These are phyloP conservation scores for Colletes latitarsis DNA, from an alignment of 1,140 invertebrate species.

Conservation along the genomic window DNA sequence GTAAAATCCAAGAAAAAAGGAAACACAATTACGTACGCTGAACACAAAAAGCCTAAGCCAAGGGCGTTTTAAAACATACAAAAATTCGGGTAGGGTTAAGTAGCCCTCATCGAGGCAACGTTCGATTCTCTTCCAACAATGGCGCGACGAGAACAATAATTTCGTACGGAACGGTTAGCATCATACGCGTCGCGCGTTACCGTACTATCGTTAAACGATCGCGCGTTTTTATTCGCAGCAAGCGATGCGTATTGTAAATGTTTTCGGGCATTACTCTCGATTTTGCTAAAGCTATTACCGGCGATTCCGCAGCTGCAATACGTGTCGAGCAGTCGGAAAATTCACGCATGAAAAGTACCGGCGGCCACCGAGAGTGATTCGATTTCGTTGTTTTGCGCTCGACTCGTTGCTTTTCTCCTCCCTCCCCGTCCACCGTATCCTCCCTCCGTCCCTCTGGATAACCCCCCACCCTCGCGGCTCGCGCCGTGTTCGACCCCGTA, in stretches of 20 bases:
- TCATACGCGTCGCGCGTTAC: conserved; percentile 40
- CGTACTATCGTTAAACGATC: conserved; percentile 39
- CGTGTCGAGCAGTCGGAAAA: conserved; percentile 71
- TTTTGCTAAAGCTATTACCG: conserved; percentile 68
- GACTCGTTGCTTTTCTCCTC: conserved; percentile 58
- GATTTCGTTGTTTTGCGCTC: conserved; percentile 76
- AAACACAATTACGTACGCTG: no score
- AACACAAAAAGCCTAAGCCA: no score
- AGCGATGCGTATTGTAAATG: conserved; percentile 68
- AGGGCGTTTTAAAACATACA: no score
- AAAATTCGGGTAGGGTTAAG: no score
- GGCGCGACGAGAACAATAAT: neutral
- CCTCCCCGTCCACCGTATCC: neutral
- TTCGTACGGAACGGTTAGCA: conserved; percentile 17
- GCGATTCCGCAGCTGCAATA: conserved; percentile 66
- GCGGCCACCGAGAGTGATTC: conserved; percentile 76
- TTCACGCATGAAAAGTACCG: conserved; percentile 79
- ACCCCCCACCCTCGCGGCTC: conserved; percentile 20
- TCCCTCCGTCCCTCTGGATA: neutral
- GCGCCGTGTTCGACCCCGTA: conserved; percentile 59
- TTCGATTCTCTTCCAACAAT: no score
- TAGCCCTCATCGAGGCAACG: no score
- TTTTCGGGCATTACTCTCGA: conserved; percentile 69
- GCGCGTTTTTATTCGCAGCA: conserved; percentile 65
- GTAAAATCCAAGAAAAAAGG: no score